Evolutionary conservation across 2,888 invertebrate species (phyloP).

Genomic region (Dyspetes luteomarginatus): DNA sequence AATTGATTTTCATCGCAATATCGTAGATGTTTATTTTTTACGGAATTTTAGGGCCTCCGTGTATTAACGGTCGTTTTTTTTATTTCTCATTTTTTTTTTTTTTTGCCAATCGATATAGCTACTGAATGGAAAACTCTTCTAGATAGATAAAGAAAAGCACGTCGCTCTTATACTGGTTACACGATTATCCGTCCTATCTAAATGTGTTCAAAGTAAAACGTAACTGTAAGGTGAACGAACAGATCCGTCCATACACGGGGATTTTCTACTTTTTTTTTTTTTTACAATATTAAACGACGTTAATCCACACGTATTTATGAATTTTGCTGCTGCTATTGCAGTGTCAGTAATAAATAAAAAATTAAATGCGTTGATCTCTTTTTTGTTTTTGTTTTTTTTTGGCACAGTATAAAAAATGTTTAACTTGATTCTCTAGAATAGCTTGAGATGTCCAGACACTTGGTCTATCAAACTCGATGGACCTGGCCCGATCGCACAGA

Average conservation of each 20-base stretch:
- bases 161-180: conserved; percentile 40
- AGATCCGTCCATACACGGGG: conserved; percentile 17
- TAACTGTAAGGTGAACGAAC: conserved; percentile 44
- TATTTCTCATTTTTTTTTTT: too few species aligned
- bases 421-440: conserved; percentile 86
- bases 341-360: conserved; percentile 63
- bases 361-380: conserved; percentile 32
- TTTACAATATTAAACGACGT: conserved; percentile 54
- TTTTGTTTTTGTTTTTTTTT: conserved; percentile 37
- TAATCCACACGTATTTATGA: conserved; percentile 67
- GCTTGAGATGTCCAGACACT: conserved; percentile 94
- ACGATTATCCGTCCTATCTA: conserved; percentile 61
- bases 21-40: conserved; percentile 18
- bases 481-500: conserved; percentile 97
- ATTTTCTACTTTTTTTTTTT: conserved; percentile 26
- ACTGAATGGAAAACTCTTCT: conserved; percentile 22
- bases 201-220: conserved; percentile 60
- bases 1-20: conserved; percentile 35
- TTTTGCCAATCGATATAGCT: too few species aligned
- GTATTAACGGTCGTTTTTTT: conserved; percentile 12
- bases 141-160: conserved; percentile 14
- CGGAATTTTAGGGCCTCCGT: conserved; percentile 26
- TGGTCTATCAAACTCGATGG: conserved; percentile 90
- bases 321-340: conserved; percentile 60
- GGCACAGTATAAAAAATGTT: conserved; percentile 39